phyloP scores from a whole-genome alignment of 2,797 vertebrate genomes.

The Sebastes oblongus region DNA sequence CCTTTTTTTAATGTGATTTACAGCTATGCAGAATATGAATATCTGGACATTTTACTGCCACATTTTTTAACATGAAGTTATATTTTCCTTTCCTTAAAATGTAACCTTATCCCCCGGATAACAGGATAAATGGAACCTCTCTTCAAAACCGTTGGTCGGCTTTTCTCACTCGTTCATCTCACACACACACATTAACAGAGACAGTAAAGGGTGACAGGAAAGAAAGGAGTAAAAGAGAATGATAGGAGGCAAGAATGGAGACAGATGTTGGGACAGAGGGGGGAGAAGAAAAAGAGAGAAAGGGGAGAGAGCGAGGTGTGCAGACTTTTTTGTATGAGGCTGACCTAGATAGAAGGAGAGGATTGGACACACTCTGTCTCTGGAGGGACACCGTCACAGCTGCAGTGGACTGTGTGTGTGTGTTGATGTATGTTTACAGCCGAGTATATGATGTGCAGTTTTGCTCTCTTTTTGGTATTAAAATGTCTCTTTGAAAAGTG shows the following conservation, averaged over 20 bases:
- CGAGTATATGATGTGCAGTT: constrained; percentile 25
- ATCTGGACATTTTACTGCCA: constrained; percentile 8
- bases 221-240: background rate
- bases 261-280: constrained; percentile 41
- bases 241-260: constrained; percentile 33
- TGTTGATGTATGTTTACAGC: constrained; percentile 44
- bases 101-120: constrained; percentile 30
- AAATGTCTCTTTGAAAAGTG: constrained; percentile 37
- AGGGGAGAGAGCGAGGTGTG: constrained; percentile 46
- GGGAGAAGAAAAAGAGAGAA: constrained; percentile 14
- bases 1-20: constrained; percentile 31
- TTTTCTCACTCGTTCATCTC: constrained; percentile 11
- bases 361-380: constrained; percentile 75
- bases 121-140: constrained; percentile 29
- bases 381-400: constrained; percentile 63
- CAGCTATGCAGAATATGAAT: constrained; percentile 12
- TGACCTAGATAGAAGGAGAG: constrained; percentile 76
- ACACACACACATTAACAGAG: background rate
- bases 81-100: constrained; percentile 40
- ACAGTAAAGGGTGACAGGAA: constrained; percentile 1
- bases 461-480: constrained; percentile 14
- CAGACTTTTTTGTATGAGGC: constrained; percentile 58
- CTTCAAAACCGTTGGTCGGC: constrained; percentile 24
- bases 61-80: constrained; percentile 36
- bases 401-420: constrained; percentile 51